Conservation (phyloP, 2,888 invertebrate genomes). For the Aphrophora alni region DNA sequence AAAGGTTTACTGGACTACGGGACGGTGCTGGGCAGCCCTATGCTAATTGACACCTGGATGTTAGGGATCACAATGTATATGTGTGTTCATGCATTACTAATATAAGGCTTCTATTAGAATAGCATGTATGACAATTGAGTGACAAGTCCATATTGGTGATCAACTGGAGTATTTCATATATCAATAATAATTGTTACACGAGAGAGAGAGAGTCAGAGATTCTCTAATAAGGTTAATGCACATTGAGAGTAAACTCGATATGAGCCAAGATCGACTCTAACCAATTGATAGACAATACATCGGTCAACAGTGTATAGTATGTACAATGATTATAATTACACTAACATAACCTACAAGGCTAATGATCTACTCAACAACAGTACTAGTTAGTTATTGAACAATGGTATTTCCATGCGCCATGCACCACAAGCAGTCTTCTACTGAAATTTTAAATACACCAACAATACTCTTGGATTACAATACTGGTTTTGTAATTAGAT, state of each 20-base stretch:
- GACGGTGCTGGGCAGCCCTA: neutral
- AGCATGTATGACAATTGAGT: conserved; percentile 2
- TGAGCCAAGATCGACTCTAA: neutral
- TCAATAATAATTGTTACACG: neutral
- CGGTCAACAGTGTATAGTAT: neutral
- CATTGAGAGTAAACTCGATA: neutral
- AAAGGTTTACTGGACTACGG: neutral
- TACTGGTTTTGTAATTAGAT: too few species aligned
- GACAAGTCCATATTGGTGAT: neutral
- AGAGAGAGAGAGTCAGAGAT: neutral
- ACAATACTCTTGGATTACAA: too few species aligned
- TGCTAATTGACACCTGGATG: neutral
- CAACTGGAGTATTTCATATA: neutral
- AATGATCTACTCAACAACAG: neutral
- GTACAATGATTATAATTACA: neutral
- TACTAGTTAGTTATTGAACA: neutral
- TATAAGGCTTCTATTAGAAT: conserved; percentile 6
- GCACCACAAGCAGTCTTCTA: neutral
- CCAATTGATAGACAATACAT: neutral
- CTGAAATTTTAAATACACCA: neutral
- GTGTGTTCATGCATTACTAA: neutral
- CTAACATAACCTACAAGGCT: neutral
- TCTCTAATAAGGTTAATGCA: neutral
- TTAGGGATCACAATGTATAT: neutral
- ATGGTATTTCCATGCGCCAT: too few species aligned